Conservation (phyloP, 2,797 vertebrate genomes). For the Parauchenoglanis ngamensis region DNA sequence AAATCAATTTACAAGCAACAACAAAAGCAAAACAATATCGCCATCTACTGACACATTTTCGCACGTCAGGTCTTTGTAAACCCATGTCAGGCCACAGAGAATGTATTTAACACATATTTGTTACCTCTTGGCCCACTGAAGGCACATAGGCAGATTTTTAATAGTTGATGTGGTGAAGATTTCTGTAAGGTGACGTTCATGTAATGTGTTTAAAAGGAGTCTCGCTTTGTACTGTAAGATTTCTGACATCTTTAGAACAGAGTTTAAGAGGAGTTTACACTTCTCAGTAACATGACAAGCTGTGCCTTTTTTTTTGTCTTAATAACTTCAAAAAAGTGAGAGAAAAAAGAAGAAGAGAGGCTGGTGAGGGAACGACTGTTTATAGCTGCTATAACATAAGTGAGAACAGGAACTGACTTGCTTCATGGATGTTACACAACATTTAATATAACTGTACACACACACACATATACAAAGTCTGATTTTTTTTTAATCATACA, state of each 20-base stretch:
- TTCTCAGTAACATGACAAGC: neutral
- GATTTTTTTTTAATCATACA: too few relatives aligned
- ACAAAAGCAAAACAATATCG: neutral
- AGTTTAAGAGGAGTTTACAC: neutral
- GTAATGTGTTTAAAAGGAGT: neutral
- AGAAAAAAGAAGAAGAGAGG: neutral
- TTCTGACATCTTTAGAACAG: neutral
- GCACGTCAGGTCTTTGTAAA: neutral
- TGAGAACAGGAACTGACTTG: neutral
- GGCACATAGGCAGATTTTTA: neutral
- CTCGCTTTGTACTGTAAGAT: neutral
- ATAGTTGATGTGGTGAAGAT: neutral
- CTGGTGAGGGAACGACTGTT: neutral
- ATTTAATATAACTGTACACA: neutral
- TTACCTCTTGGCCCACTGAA: neutral
- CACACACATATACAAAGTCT: too few relatives aligned
- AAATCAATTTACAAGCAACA: neutral
- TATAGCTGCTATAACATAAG: neutral
- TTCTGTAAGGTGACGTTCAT: neutral
- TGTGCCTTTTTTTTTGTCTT: neutral
- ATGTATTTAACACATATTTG: neutral
- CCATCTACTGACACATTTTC: neutral
- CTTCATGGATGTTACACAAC: neutral
- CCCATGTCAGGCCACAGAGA: neutral
- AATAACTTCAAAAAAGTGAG: neutral